phyloP scores from a whole-genome alignment of 2,888 invertebrate genomes.

The Periphyllus acericola region DNA sequence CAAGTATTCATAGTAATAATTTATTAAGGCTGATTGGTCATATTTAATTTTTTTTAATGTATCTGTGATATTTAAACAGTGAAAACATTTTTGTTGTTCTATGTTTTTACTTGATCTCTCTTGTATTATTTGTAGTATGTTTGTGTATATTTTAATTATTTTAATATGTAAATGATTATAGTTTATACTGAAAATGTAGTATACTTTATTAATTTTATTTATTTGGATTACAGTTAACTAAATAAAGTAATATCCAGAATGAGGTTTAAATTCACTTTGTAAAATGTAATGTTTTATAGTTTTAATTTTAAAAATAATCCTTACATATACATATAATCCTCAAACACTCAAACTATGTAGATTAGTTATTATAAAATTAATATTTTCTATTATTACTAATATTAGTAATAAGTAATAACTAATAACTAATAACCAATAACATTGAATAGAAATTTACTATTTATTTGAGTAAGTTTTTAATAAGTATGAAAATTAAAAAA shows the following conservation, averaged over 20 bases:
- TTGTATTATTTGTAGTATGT: slow-evolving; percentile 7
- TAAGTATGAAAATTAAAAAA: too few species aligned
- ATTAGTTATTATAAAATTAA: not conserved
- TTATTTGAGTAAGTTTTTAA: too few species aligned
- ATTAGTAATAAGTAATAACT: not conserved
- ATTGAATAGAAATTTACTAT: too few species aligned
- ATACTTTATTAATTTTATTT: not conserved
- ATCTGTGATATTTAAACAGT: slow-evolving; percentile 49
- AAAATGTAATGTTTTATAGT: not conserved
- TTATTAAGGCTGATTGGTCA: slow-evolving; percentile 38
- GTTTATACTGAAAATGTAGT: not conserved
- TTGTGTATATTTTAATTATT: not conserved
- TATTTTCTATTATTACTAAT: not conserved
- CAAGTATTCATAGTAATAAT: slow-evolving; percentile 44
- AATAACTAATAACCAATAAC: not conserved
- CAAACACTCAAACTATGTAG: not conserved
- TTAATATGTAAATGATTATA: not conserved
- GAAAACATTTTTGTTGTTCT: slow-evolving; percentile 28
- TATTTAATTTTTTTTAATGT: slow-evolving; percentile 24
- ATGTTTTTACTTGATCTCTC: slow-evolving; percentile 43
- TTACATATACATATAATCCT: not conserved
- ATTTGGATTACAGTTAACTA: not conserved
- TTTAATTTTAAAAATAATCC: not conserved
- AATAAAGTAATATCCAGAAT: not conserved
- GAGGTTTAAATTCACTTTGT: not conserved